phyloP scores from a whole-genome alignment of 2,113 vertebrate genomes.

The Apodemus sylvaticus region DNA sequence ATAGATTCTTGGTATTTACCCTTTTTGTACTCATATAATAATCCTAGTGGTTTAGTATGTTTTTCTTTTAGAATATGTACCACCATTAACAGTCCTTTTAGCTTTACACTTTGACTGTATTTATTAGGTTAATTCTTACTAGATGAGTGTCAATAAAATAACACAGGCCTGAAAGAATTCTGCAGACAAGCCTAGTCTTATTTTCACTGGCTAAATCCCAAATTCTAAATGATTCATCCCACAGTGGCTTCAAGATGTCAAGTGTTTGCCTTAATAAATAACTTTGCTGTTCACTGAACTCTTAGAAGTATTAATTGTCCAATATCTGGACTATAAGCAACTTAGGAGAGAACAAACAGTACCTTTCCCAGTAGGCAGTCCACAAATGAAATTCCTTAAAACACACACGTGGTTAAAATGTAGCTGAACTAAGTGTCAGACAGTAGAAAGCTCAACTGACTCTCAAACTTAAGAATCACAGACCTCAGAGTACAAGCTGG shows the following conservation, averaged over 20 bases:
- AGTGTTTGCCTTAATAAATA: background rate
- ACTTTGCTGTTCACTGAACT: background rate
- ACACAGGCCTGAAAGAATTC: background rate
- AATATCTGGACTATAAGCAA: background rate
- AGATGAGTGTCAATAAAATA: background rate
- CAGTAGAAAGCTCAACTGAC: background rate
- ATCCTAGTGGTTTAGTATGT: background rate
- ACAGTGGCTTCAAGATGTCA: background rate
- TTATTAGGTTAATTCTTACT: background rate
- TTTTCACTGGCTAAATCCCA: background rate
- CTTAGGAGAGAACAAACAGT: background rate
- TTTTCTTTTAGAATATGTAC: background rate
- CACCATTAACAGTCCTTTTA: background rate
- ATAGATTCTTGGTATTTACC: background rate
- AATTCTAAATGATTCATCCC: background rate
- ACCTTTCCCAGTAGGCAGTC: background rate
- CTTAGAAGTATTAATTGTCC: background rate
- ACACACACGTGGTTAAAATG: background rate
- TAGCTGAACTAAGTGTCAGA: background rate
- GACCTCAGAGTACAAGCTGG: background rate
- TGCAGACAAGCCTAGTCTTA: no score
- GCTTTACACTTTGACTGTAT: background rate
- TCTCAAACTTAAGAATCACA: background rate
- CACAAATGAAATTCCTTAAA: background rate
- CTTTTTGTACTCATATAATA: background rate